A percentile compares a stretch with the other conserved stretches of the same genome.
Conservation (phyloP, 2,797 vertebrate species). For the Austrolebias charrua region DNA sequence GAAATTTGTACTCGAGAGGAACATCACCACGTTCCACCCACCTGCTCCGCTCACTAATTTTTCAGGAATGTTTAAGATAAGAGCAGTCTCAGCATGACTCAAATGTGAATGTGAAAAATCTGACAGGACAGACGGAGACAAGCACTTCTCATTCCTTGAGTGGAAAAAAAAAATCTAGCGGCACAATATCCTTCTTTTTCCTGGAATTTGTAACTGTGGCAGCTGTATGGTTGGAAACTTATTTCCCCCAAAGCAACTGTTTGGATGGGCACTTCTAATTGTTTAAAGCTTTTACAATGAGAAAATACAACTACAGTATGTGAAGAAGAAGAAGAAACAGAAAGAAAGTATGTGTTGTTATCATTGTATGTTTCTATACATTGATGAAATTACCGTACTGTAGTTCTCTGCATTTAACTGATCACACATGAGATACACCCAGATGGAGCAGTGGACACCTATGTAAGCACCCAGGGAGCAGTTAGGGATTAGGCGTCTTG, state of each 20-base stretch:
- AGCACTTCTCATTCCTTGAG: background rate
- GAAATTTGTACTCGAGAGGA: conserved; percentile 6
- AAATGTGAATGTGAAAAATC: conserved; percentile 1
- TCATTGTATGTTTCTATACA: too few species aligned
- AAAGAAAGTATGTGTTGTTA: too few species aligned
- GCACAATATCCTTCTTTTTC: background rate
- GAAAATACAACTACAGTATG: background rate
- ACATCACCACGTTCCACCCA: background rate
- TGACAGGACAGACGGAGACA: background rate
- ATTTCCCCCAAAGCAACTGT: background rate
- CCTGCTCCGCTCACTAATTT: conserved; percentile 1
- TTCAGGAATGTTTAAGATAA: conserved; percentile 5
- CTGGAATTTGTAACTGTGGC: background rate
- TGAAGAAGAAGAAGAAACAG: too few species aligned
- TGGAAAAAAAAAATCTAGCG: background rate
- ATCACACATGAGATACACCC: too few species aligned
- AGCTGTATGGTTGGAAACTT: too few species aligned
- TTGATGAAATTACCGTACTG: too few species aligned
- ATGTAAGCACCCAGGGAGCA: too few species aligned
- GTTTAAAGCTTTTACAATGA: too few species aligned
- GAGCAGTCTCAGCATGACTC: background rate
- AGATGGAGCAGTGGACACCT: too few species aligned
- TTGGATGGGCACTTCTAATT: background rate
- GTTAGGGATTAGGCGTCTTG: too few species aligned
- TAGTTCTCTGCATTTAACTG: too few species aligned